phyloP scores from a whole-genome alignment of 2,797 vertebrate genomes.

The Anguilla pacifica region DNA sequence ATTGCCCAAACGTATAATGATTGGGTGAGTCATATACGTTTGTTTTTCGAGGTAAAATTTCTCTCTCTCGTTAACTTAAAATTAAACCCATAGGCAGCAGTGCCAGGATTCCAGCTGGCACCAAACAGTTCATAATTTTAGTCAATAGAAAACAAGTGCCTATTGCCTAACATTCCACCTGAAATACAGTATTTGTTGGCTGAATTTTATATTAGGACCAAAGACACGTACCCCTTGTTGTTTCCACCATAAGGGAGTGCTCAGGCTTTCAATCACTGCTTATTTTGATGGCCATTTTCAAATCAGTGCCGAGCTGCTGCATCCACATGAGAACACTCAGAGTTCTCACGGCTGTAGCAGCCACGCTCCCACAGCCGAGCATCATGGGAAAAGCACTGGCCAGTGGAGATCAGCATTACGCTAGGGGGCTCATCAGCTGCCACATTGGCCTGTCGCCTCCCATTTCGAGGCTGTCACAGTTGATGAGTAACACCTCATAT shows the following conservation, averaged over 20 bases:
- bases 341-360: no score
- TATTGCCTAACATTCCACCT: neutral
- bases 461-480: conserved; percentile 69
- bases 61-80: neutral
- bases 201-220: neutral
- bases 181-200: neutral
- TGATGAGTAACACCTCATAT: conserved; percentile 70
- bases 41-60: neutral
- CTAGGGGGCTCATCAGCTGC: conserved; percentile 54
- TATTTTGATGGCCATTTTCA: neutral
- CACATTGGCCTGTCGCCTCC: conserved; percentile 76
- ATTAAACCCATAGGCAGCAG: neutral
- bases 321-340: neutral
- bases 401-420: conserved; percentile 31
- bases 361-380: neutral
- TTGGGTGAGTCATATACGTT: neutral
- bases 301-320: neutral
- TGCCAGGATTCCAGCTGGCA: neutral
- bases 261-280: neutral
- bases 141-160: neutral
- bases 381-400: neutral
- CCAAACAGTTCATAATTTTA: neutral
- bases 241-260: neutral
- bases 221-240: neutral
- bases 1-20: neutral